Percentiles rank a stretch among this genome's conserved stretches.
Evolutionary conservation across 1,140 invertebrate genomes (phyloP).

Genomic region (Drosophila oshimai): DNA sequence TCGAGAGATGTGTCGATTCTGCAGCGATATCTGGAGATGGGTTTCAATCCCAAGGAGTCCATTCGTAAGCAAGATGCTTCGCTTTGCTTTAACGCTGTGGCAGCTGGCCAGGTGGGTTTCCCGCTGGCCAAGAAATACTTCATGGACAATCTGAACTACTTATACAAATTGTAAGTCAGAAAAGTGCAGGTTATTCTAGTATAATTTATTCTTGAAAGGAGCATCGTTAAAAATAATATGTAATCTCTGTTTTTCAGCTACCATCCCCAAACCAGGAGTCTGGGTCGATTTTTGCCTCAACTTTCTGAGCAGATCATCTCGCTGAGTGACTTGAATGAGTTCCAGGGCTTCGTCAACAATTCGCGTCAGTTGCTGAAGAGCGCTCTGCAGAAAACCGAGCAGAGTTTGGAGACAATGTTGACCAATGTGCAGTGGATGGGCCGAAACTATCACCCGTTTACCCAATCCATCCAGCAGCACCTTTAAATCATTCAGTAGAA

Average conservation of each 20-base stretch:
- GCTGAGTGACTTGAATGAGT: constrained; percentile 79
- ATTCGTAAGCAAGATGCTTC: constrained; percentile 88
- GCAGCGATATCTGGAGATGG: constrained; percentile 86
- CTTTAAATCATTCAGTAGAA: constrained; percentile 16
- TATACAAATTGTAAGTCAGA: constrained; percentile 86
- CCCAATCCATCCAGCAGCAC: constrained; percentile 32
- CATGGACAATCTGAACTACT: constrained; percentile 83
- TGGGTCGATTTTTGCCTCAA: constrained; percentile 78
- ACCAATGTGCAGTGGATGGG: constrained; percentile 84
- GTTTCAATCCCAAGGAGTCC: constrained; percentile 83
- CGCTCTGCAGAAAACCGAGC: constrained; percentile 81
- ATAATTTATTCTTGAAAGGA: too few relatives aligned
- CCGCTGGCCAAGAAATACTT: constrained; percentile 86
- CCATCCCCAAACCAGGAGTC: constrained; percentile 66
- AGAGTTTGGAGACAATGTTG: constrained; percentile 83
- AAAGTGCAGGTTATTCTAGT: too few relatives aligned
- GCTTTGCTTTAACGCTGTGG: constrained; percentile 84
- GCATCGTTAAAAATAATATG: too few relatives aligned
- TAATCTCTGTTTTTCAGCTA: constrained; percentile 61
- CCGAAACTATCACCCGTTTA: constrained; percentile 50
- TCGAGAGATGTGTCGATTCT: constrained; percentile 87
- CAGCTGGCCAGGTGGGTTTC: constrained; percentile 84
- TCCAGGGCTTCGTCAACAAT: constrained; percentile 76
- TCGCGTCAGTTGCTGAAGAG: constrained; percentile 80
- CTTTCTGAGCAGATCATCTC: constrained; percentile 83